Evolutionary conservation across 2,888 invertebrate genomes (phyloP).

Genomic region (Lysandra bellargus): DNA sequence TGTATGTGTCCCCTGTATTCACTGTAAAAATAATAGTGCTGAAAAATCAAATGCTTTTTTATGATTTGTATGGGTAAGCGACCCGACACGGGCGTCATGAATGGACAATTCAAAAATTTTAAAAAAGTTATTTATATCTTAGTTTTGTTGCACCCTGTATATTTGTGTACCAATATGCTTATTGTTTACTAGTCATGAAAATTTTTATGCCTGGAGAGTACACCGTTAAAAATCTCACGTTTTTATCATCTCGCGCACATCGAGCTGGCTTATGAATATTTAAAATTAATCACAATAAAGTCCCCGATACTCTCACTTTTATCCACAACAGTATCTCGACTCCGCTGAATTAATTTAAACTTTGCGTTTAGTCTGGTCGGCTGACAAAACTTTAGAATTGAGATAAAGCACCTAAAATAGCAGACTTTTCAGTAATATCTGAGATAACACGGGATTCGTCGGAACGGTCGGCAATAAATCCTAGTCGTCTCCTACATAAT

Average conservation of each 20-base stretch:
- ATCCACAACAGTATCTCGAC: constrained; percentile 60
- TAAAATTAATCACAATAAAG: constrained; percentile 43
- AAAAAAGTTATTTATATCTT: too few species aligned
- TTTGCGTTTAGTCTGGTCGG: constrained; percentile 74
- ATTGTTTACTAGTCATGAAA: not conserved
- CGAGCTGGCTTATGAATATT: constrained; percentile 40
- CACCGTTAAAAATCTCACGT: constrained; percentile 13
- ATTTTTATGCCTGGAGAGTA: not conserved
- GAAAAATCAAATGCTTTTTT: too few species aligned
- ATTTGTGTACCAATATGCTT: not conserved
- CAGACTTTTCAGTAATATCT: constrained; percentile 59
- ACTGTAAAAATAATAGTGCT: too few species aligned
- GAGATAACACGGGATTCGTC: constrained; percentile 51
- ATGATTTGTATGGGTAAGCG: too few species aligned
- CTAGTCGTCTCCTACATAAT: constrained; percentile 2
- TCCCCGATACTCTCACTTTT: constrained; percentile 47
- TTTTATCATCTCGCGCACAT: constrained; percentile 22
- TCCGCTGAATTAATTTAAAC: constrained; percentile 75
- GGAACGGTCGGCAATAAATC: constrained; percentile 22
- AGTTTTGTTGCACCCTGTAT: too few species aligned
- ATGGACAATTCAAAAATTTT: too few species aligned
- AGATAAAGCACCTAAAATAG: constrained; percentile 73
- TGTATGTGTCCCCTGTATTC: too few species aligned
- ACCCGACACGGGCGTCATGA: too few species aligned
- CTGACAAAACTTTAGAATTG: constrained; percentile 67